Base-by-base conservation (phyloP, 2,888 invertebrate genomes). In the Pristionchus maxplancki region DNA sequence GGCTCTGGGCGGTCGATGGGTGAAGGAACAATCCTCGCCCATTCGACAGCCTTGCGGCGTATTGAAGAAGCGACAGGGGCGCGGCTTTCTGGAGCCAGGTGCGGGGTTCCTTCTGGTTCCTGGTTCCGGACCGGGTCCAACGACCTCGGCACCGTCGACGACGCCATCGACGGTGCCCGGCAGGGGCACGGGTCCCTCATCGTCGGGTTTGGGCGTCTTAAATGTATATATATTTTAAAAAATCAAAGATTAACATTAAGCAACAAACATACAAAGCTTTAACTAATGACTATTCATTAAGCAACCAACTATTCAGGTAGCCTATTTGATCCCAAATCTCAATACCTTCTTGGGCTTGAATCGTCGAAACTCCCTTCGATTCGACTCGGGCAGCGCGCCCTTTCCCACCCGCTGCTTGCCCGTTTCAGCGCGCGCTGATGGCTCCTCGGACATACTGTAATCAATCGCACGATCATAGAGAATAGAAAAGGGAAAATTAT, bases 41-140 rank as follows among this genome's bases (percentile, higher is more conserved):
- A n/a, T 4, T 11, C 37, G 74, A 44, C 88, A 88, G 50, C 88
- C 88, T 24, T 78, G 28, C 9, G 53, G 15, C 28, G 78, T 88
- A n/a, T 81, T 81, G 44, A 40, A 88, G 88, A 78, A 88, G 34
- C 81, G 78, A 81, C 88, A 88, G 31, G 31, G n/a, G n/a, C 88
- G 78, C 28, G 40, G 62, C 44, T 34, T 88, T 20, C 40, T 11
- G 17, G 31, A 28, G 53, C 15, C 17, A 20, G 40, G 9, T 8
- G 53, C 58, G 13, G 24, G n/a, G 6, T 67, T 85, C 17, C 31
- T 37, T 31, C 1, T 11, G 28, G 44, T 85, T 44, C 44, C 85
- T 11, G 40, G 53, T 9, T 34, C 84, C 15, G 40, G 31, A n/a
- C 9, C 15, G 31, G 85, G 17, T 8, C 31, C 50, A 15, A 13